These are phyloP conservation scores for Euthynnus affinis DNA, from an alignment of 2,797 vertebrate species.

Conservation along the genomic window DNA sequence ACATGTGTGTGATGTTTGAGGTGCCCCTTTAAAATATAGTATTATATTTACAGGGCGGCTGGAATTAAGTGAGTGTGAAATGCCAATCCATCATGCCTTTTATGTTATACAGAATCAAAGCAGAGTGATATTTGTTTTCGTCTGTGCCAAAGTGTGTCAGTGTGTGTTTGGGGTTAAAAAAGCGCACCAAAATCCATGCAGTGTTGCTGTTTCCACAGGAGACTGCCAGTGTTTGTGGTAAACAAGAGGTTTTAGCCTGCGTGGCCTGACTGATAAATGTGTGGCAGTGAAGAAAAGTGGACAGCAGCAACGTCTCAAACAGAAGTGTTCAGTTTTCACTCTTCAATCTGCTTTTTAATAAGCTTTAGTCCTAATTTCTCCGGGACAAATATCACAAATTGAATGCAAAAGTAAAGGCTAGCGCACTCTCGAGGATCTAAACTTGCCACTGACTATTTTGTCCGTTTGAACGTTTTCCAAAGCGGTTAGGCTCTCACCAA, in stretches of 20 bases:
- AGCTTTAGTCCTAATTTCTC: background rate
- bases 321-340: background rate
- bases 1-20: background rate
- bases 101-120: background rate
- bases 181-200: constrained; percentile 30
- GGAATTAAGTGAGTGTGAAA: background rate
- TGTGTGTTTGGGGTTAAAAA: constrained; percentile 24
- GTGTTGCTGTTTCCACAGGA: constrained; percentile 29
- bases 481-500: background rate
- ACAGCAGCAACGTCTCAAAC: background rate
- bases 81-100: background rate
- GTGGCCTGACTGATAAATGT: constrained; percentile 20
- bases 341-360: background rate
- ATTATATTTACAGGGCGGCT: background rate
- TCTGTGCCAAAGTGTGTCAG: constrained; percentile 21
- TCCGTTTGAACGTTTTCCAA: background rate
- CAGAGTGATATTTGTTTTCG: background rate
- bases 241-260: constrained; percentile 41
- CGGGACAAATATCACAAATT: background rate
- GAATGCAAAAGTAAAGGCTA: background rate
- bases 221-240: constrained; percentile 28
- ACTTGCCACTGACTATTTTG: constrained; percentile 6
- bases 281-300: background rate
- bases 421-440: background rate
- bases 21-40: background rate